Evolutionary conservation across 1,140 invertebrate genomes (phyloP), one percentile per base, ranked within the genome.

Genomic region (Agrilus planipennis): DNA sequence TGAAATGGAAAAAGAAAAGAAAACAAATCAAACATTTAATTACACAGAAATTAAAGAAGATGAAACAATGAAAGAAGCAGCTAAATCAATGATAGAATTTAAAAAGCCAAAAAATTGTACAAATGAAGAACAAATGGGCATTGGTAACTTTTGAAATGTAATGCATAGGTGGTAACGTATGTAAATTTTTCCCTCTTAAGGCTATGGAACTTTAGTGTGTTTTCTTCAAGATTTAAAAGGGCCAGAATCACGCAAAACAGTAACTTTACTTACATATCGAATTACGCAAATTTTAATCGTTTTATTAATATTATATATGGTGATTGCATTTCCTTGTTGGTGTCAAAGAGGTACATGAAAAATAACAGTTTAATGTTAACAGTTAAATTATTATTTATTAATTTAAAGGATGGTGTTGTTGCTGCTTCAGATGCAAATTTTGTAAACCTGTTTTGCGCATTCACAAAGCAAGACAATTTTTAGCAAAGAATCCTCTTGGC

Each of bases 331-430:
- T 20, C 58, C 60, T 5, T 52, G 49, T 23, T 62, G 58, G 58
- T 60, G 57, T 47, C 49, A 53, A 32, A 42, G 48, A 46, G 60
- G 60, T 60, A 40, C 42, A 12, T 39, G 20, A 17, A 39, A 28
- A 35, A 12, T 15, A 16, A 34, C 5, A 34, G 4, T 11, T 19
- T 6, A 4, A 39, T 23, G 3, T 27, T 25, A 27, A 1, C 1
- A 2, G 21, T 14, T n/a, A 6, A 4, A 31, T 31, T 30, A 20
- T 17, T 20, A 3, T 12, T 12, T 2, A 22, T 19, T 12, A 37
- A 44, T 34, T 41, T 48, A 37, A 44, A 60, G 57, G 55, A 18
- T 62, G 57, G 58, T 60, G 58, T 37, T 61, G 58, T 34, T 61
- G 58, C 40, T 62, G 58, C 39, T 61, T 51, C 18, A 31, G 45